Evolutionary conservation across 2,797 vertebrate species (phyloP).

Genomic region (Sparus aurata): DNA sequence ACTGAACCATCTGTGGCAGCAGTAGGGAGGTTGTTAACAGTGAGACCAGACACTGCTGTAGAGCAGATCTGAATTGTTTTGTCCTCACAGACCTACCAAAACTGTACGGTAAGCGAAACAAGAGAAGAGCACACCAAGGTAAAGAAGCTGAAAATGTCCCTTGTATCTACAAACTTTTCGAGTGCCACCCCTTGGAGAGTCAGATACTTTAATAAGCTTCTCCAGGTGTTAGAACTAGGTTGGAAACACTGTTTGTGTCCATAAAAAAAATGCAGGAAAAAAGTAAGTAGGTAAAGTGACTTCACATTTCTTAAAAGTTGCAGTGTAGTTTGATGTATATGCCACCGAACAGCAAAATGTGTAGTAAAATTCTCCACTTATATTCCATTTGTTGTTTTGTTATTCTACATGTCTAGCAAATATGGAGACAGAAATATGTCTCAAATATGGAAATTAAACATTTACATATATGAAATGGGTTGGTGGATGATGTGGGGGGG

Average conservation of each 20-base stretch:
- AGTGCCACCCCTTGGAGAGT: conserved; percentile 18
- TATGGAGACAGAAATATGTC: neutral
- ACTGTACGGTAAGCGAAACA: conserved; percentile 3
- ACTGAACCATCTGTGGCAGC: conserved; percentile 34
- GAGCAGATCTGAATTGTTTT: conserved; percentile 5
- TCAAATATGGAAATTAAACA: too few species aligned
- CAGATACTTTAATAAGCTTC: conserved; percentile 13
- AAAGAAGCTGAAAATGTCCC: neutral
- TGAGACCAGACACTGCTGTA: conserved; percentile 2
- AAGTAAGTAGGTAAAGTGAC: neutral
- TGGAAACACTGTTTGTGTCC: conserved; percentile 10
- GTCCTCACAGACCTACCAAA: conserved; percentile 11
- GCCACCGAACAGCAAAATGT: neutral
- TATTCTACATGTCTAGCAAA: neutral
- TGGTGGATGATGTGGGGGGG: neutral
- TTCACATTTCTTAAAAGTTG: neutral
- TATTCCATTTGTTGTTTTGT: neutral
- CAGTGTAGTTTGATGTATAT: neutral
- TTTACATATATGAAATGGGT: neutral
- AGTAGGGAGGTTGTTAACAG: neutral
- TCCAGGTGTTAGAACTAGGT: conserved; percentile 45
- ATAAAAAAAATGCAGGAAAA: conserved; percentile 24
- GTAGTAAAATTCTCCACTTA: neutral
- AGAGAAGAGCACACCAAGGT: neutral
- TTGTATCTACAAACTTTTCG: conserved; percentile 23